phyloP scores from a whole-genome alignment of 2,113 vertebrate species.

The Phoenicopterus ruber region DNA sequence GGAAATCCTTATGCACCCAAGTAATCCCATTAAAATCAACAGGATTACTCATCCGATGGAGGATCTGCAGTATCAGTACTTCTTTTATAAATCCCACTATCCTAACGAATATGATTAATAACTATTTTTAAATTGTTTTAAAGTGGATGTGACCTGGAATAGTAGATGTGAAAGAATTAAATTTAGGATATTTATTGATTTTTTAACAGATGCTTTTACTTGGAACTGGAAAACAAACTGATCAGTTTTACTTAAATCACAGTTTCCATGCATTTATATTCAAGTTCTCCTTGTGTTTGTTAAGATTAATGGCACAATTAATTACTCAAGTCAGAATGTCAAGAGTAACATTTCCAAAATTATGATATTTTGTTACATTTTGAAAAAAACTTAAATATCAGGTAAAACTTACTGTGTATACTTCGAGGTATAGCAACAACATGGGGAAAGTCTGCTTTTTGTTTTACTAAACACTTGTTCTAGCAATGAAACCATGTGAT shows the following conservation, averaged over 20 bases:
- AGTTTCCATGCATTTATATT: not conserved
- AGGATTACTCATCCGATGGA: not conserved
- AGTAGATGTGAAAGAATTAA: not conserved
- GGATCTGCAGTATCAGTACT: not conserved
- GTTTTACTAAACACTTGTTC: not conserved
- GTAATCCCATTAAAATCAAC: not conserved
- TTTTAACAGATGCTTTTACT: not conserved
- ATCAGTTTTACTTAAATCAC: not conserved
- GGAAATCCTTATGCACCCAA: not conserved
- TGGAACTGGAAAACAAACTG: not conserved
- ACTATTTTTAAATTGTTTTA: constrained; percentile 5
- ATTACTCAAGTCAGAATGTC: not conserved
- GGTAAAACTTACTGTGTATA: not conserved
- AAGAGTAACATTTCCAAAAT: not conserved
- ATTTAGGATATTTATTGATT: not conserved
- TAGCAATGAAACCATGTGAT: not conserved
- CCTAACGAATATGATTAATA: not conserved
- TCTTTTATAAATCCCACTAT: not conserved
- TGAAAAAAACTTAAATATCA: not conserved
- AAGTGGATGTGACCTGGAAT: not conserved
- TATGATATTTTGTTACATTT: not conserved
- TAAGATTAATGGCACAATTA: not conserved
- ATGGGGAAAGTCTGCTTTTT: not conserved
- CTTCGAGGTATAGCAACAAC: not conserved
- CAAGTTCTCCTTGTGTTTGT: not conserved